Conservation (phyloP, 2,113 vertebrate species). For the Hemiprocne comata region DNA sequence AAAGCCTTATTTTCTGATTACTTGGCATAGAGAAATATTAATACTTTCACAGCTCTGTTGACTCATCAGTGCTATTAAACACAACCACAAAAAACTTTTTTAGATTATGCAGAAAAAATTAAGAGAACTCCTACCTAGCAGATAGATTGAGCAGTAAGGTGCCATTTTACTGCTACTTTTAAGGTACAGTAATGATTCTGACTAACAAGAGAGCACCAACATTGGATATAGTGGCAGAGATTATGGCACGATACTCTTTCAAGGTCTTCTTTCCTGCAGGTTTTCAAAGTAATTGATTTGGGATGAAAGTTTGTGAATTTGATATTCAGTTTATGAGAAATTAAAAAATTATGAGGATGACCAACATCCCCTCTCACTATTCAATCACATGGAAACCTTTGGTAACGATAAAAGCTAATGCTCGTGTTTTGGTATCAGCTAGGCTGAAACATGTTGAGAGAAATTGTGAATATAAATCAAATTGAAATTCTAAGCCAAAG, state of each 20-base stretch:
- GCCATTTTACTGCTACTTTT: background rate
- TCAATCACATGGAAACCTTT: conserved; percentile 37
- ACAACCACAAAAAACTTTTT: background rate
- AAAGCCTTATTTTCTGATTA: conserved; percentile 1
- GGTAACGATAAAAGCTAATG: conserved; percentile 29
- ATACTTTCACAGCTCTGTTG: background rate
- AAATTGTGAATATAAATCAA: conserved; percentile 64
- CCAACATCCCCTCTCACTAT: background rate
- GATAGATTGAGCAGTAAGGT: background rate
- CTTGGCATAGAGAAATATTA: background rate
- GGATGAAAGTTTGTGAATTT: conserved; percentile 24
- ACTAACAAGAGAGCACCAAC: background rate
- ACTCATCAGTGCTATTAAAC: conserved; percentile 13
- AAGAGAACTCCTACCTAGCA: background rate
- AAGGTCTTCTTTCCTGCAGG: conserved; percentile 9
- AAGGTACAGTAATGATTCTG: background rate
- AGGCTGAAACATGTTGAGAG: background rate
- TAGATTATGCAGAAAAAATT: background rate
- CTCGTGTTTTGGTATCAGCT: conserved; percentile 10
- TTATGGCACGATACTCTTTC: background rate
- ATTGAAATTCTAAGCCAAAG: conserved; percentile 38
- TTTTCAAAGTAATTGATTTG: conserved; percentile 25
- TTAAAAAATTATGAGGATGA: conserved; percentile 46
- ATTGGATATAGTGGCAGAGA: background rate
- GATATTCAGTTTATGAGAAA: conserved; percentile 28